Conservation (phyloP, 2,888 invertebrate species). For the Sinelater perroti region DNA sequence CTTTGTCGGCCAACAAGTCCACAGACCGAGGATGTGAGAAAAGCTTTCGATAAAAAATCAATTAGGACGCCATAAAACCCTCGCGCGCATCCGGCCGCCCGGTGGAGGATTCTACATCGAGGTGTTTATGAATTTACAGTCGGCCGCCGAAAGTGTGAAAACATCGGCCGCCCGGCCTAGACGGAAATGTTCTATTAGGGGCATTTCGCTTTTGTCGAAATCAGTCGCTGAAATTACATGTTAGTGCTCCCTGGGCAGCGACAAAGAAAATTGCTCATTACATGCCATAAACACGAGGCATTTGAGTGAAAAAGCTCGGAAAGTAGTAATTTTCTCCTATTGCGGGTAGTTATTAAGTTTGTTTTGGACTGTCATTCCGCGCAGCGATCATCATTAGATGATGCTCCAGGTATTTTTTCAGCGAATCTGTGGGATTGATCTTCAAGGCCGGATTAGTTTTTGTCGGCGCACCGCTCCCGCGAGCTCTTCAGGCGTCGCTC, state of each 20-base stretch:
- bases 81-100: constrained; percentile 1
- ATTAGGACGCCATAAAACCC: constrained; percentile 9
- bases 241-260: constrained; percentile 27
- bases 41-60: background rate
- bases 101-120: background rate
- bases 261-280: constrained; percentile 47
- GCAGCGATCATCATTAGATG: constrained; percentile 48
- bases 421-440: constrained; percentile 18
- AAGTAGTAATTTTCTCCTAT: constrained; percentile 44
- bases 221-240: constrained; percentile 33
- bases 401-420: constrained; percentile 31
- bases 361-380: constrained; percentile 47
- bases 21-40: background rate
- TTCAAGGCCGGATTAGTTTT: constrained; percentile 20
- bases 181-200: constrained; percentile 35
- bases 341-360: constrained; percentile 40
- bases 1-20: no score
- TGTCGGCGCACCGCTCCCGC: constrained; percentile 1
- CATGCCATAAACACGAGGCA: constrained; percentile 43
- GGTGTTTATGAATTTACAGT: constrained; percentile 10
- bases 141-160: background rate
- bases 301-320: constrained; percentile 42
- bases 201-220: constrained; percentile 31
- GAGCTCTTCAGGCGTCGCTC: background rate
- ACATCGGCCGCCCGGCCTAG: background rate